Evolutionary conservation across 2,113 vertebrate species (phyloP).

Genomic region (Hemibagrus wyckioides): DNA sequence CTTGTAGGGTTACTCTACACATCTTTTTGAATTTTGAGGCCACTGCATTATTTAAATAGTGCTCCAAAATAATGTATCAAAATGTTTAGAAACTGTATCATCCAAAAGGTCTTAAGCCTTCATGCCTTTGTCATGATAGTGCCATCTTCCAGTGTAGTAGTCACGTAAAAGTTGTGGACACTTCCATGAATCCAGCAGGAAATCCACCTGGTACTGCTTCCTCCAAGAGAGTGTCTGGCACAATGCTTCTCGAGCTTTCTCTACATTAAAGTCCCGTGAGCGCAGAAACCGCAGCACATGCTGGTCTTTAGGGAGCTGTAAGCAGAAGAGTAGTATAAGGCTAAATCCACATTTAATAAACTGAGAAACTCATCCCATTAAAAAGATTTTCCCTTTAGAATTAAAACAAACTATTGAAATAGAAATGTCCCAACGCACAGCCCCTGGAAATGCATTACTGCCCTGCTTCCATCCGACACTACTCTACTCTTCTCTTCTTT

Average conservation of each 20-base stretch:
- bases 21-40: not conserved
- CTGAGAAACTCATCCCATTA: not conserved
- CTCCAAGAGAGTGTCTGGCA: constrained; percentile 94
- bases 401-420: not conserved
- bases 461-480: not conserved
- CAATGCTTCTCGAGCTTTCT: constrained; percentile 89
- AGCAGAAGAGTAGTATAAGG: not conserved
- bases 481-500: not conserved
- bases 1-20: not conserved
- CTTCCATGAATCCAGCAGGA: constrained; percentile 89
- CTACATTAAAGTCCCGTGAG: constrained; percentile 89
- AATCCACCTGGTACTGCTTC: constrained; percentile 94
- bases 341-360: not conserved
- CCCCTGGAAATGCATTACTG: not conserved
- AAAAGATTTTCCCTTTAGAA: not conserved
- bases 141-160: constrained; percentile 92
- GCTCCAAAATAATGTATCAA: not conserved
- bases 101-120: not conserved
- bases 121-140: constrained; percentile 90
- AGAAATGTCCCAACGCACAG: not conserved
- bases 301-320: constrained; percentile 93
- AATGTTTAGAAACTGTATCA: not conserved
- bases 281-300: constrained; percentile 94
- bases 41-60: not conserved
- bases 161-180: constrained; percentile 87